Evolutionary conservation across 2,888 invertebrate species (phyloP).

Genomic region (Athalia cordata): DNA sequence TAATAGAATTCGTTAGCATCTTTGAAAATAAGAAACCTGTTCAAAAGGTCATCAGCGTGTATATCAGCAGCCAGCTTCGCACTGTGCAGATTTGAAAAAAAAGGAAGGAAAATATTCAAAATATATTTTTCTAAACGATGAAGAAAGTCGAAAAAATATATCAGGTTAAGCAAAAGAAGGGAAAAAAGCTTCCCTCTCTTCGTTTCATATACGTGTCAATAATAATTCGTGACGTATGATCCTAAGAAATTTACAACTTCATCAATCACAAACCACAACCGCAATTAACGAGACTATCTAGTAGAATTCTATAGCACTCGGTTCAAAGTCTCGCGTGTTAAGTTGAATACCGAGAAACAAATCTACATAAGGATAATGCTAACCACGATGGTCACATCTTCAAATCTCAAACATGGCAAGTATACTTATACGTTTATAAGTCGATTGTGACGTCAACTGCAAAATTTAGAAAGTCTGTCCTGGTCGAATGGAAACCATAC

Average conservation of each 20-base stretch:
- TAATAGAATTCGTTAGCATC: neutral
- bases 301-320: neutral
- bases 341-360: neutral
- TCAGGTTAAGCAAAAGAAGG: no score
- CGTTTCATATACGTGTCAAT: neutral
- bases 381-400: neutral
- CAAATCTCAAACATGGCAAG: neutral
- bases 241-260: conserved; percentile 11
- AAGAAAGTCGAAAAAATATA: no score
- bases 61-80: no score
- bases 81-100: no score
- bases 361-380: neutral
- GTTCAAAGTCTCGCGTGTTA: conserved; percentile 10
- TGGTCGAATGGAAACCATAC: conserved; percentile 34
- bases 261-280: conserved; percentile 25
- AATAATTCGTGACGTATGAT: conserved; percentile 5
- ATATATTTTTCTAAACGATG: no score
- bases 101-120: no score
- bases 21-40: neutral
- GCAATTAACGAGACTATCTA: neutral
- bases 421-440: neutral
- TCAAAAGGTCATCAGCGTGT: neutral
- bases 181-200: no score
- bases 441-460: conserved; percentile 38
- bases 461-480: conserved; percentile 42